phyloP scores from a whole-genome alignment of 2,113 vertebrate genomes.

The Albula glossodonta region DNA sequence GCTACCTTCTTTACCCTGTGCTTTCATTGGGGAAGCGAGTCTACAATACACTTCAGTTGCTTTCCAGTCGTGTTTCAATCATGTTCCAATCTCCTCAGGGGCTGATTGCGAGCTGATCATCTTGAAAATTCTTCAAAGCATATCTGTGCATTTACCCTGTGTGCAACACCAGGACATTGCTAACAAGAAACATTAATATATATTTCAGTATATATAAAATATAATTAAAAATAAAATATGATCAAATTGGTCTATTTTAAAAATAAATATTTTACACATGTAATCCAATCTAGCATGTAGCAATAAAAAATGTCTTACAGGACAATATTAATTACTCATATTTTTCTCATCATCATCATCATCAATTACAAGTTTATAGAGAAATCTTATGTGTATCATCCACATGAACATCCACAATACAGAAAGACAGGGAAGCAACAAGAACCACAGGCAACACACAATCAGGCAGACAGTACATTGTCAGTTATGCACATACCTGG shows the following conservation, averaged over 20 bases:
- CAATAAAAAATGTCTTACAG: no score
- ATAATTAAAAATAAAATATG: not conserved
- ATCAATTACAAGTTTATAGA: not conserved
- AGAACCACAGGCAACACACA: conserved; percentile 54
- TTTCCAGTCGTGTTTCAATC: conserved; percentile 42
- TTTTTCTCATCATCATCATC: not conserved
- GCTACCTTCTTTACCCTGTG: not conserved
- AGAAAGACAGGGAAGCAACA: conserved; percentile 48
- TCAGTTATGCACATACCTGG: conserved; percentile 70
- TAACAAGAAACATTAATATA: not conserved
- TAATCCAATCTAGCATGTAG: not conserved
- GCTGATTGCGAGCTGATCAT: conserved; percentile 52
- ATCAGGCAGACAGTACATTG: conserved; percentile 4
- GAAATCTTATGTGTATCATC: not conserved
- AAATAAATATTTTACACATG: not conserved
- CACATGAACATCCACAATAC: not conserved
- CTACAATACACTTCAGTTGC: conserved; percentile 18
- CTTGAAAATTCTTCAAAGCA: conserved; percentile 52
- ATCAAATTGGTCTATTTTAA: not conserved
- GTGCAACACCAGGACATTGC: not conserved
- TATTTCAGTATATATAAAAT: not conserved
- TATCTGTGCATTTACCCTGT: conserved; percentile 49
- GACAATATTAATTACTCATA: not conserved
- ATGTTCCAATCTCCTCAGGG: conserved; percentile 41
- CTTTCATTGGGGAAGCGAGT: conserved; percentile 37